These are phyloP conservation scores for Leptopterna dolabrata DNA, from an alignment of 2,888 invertebrate species.

Conservation along the genomic window DNA sequence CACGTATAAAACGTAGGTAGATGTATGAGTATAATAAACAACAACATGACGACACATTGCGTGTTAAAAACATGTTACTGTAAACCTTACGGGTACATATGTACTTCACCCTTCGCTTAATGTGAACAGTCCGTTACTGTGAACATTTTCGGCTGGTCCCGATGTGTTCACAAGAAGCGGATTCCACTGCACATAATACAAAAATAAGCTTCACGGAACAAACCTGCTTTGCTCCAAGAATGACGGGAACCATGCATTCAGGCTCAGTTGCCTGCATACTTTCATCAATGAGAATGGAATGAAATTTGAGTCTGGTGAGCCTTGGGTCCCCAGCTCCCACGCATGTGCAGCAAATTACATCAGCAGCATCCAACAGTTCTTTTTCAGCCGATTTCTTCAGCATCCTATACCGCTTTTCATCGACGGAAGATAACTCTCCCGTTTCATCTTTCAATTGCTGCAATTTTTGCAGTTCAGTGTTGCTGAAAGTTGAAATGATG, in stretches of 20 bases:
- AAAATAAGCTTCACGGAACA: no score
- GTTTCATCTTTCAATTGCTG: conserved; percentile 98
- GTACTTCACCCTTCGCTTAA: no score
- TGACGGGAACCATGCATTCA: conserved; percentile 99
- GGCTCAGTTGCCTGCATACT: conserved; percentile 98
- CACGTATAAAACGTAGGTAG: no score
- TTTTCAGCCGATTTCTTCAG: conserved; percentile 92
- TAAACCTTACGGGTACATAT: no score
- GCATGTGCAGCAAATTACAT: conserved; percentile 99
- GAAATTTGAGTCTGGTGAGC: conserved; percentile 91
- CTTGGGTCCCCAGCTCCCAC: conserved; percentile 98
- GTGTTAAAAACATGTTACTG: no score
- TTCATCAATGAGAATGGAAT: conserved; percentile 96
- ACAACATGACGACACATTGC: no score
- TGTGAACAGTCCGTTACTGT: no score
- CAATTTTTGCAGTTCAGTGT: conserved; percentile 92
- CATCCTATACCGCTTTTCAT: conserved; percentile 93
- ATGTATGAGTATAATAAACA: no score
- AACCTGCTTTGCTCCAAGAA: conserved; percentile 91
- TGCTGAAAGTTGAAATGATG: conserved; percentile 58
- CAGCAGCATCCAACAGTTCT: conserved; percentile 92
- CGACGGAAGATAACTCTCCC: conserved; percentile 94
- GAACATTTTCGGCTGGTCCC: no score
- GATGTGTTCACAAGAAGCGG: no score
- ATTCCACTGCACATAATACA: no score